A percentile compares a stretch with the other conserved stretches of the same genome.
Conservation (phyloP, 1,140 invertebrate species). For the Galendromus occidentalis region DNA sequence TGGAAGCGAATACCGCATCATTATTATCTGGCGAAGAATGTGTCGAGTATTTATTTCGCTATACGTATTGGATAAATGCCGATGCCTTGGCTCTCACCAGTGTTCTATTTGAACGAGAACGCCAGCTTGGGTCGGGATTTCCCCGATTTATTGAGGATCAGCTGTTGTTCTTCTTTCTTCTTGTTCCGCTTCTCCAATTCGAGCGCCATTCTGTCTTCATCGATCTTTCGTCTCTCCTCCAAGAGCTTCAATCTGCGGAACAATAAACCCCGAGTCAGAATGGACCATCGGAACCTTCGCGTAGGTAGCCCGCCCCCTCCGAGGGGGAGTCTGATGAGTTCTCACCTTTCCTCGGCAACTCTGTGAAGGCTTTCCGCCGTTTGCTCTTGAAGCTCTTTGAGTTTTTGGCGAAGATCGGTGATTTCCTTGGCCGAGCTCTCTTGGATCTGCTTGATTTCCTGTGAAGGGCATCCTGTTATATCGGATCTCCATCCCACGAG, state of each 20-base stretch:
- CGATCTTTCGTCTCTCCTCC: not conserved
- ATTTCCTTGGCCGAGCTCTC: not conserved
- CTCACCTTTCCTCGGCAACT: not conserved
- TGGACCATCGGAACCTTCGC: too few species aligned
- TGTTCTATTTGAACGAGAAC: slow-evolving; percentile 2
- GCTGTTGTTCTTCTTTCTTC: slow-evolving; percentile 6
- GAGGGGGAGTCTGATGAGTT: not conserved
- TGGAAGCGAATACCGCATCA: too few species aligned
- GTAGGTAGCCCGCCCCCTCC: too few species aligned
- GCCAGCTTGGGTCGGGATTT: not conserved
- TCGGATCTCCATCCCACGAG: not conserved
- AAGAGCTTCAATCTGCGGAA: not conserved
- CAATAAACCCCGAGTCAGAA: too few species aligned
- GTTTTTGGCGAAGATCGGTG: not conserved
- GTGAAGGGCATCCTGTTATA: not conserved
- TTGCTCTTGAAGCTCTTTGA: not conserved
- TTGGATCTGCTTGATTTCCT: not conserved
- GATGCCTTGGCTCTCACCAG: too few species aligned
- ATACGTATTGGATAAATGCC: too few species aligned
- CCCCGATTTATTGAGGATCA: slow-evolving; percentile 8
- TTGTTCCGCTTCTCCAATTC: not conserved
- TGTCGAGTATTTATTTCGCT: too few species aligned
- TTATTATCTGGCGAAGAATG: too few species aligned
- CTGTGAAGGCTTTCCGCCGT: not conserved
- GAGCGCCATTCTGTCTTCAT: slow-evolving; percentile 1